Evolutionary conservation across 2,888 invertebrate genomes (phyloP), one percentile per base, ranked within the genome.

Genomic region (Thalpophila matura): DNA sequence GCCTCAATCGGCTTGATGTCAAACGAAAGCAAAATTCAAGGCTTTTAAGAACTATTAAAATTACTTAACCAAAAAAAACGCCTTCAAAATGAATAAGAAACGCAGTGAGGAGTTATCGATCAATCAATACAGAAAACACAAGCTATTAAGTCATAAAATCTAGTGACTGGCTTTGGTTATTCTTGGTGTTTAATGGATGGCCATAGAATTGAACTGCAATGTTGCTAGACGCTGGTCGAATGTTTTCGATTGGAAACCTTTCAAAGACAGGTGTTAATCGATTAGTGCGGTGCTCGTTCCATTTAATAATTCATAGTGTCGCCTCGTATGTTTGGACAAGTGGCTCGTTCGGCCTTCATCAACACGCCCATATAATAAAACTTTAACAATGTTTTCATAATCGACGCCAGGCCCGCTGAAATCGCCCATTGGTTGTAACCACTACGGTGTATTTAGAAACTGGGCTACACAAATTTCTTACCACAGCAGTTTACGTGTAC

Each of bases 331-430:
- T 95, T 94, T 95, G 93, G 89, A 94, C 94, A 95, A 94, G 93
- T 93, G 93, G 81, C 85, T 81, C 83, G 82, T 77, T 79, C 89
- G 91, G 91, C 93, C 93, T 93, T 93, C 93, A 89, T 91, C 91
- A 91, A 89, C 92, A 91, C 90, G 83, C 87, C 88, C 88, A 88
- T 89, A 89, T 89, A 91, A 92, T 94, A 91, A 93, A 93, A 93
- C 87, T 92, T 93, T 93, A 94, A 94, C 92, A 92, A 93, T 94
- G 93, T 95, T 94, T 93, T 94, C 90, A 91, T 91, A 92, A 91
- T 91, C 91, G 90, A 91, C 90, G 88, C 86, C 86, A 75, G 84
- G 73, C 61, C 71, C 74, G 76, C 85, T 87, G 80, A 86, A 89
- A 88, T 84, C 85, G 82, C 80, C 86, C 81, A 82, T 80, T 82